Evolutionary conservation across 2,797 vertebrate species (phyloP), one percentile per base, ranked within the genome.

Genomic region (Mustela erminea): DNA sequence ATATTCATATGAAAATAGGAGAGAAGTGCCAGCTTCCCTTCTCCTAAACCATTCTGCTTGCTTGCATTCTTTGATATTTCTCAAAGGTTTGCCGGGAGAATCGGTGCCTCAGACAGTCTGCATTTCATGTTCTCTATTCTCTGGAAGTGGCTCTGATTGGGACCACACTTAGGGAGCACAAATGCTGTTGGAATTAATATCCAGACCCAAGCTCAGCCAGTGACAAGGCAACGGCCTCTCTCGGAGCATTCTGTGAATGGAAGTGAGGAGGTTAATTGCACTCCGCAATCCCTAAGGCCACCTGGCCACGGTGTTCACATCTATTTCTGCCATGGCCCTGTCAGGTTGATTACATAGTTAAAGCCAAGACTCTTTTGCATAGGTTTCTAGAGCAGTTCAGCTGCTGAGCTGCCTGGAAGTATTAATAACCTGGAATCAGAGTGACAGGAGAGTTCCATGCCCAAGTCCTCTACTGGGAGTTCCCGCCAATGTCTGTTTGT

Each of bases 301-400:
- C 72, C 49, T 97, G 92, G 43, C 75, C 35, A 6, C 0, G 18
- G 21, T n/a, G 60, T 70, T 95, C 90, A 77, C 70, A 84, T 96
- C 96, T 60, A 95, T 81, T 95, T 92, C 70, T 60, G 62, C 93
- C 0, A 0, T 60, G 62, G 58, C 32, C 93, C 92, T 95, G 95
- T 96, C 97, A 95, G 58, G 18, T 85, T 97, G 97, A 97, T 98
- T 96, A 96, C 98, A 97, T 52, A 95, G 92, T 87, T 82, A 78
- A 95, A 66, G 68, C 56, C 12, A 52, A 90, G 82, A 54, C 29
- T 92, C 93, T 52, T 97, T 86, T 95, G 93, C 87, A 78, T 68
- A 49, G 52, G 41, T 56, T 92, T 96, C 70, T 49, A 75, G 49
- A 94, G 66, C 20, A 52, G 86, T 68, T 87, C 60, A 70, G 87